phyloP scores from a whole-genome alignment of 2,888 invertebrate species.

The Muschampia plurimacula region DNA sequence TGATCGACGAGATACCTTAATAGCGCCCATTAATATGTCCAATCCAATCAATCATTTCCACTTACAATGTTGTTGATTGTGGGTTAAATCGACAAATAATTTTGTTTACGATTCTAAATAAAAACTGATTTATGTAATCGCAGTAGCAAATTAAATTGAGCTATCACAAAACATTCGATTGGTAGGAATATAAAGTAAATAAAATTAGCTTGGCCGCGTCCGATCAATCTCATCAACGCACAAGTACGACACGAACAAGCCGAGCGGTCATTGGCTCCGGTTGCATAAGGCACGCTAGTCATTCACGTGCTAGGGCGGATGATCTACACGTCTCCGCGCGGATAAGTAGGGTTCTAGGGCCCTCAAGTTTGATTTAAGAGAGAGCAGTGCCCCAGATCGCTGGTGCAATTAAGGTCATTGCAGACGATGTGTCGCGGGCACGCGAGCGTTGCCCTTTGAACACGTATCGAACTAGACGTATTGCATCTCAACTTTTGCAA shows the following conservation, averaged over 20 bases:
- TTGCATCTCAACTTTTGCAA: conserved; percentile 28
- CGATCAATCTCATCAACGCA: conserved; percentile 59
- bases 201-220: conserved; percentile 31
- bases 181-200: conserved; percentile 56
- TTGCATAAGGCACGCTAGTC: conserved; percentile 72
- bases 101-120: conserved; percentile 23
- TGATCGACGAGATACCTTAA: conserved; percentile 29
- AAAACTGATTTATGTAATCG: conserved; percentile 22
- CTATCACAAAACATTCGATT: conserved; percentile 58
- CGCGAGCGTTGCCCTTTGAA: conserved; percentile 54
- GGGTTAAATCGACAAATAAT: conserved; percentile 17
- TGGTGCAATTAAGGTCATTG: conserved; percentile 78
- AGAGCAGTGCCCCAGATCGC: conserved; percentile 79
- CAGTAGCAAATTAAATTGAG: conserved; percentile 27
- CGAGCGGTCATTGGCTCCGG: conserved; percentile 69
- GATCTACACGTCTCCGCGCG: conserved; percentile 57
- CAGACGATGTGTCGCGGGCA: conserved; percentile 66
- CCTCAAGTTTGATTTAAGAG: conserved; percentile 82
- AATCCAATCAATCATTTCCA: conserved; percentile 21
- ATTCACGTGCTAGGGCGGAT: conserved; percentile 68
- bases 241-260: conserved; percentile 57
- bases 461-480: conserved; percentile 33
- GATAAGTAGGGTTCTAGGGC: conserved; percentile 82
- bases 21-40: conserved; percentile 23
- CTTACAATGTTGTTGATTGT: conserved; percentile 8